Evolutionary conservation across 2,888 invertebrate genomes (phyloP).

Genomic region (Caenorhabditis angaria): DNA sequence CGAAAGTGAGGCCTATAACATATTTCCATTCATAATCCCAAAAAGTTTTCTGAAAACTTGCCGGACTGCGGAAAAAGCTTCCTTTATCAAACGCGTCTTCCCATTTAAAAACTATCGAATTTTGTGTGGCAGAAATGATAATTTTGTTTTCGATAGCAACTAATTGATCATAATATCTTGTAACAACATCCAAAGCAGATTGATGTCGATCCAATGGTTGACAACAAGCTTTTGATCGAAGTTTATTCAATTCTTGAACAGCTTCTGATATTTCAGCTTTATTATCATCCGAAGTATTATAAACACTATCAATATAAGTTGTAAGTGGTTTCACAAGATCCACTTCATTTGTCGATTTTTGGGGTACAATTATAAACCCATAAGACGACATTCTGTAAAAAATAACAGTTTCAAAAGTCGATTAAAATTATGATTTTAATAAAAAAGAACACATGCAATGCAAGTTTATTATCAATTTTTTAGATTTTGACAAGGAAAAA

Average conservation of each 20-base stretch:
- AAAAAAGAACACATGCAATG: too few species aligned
- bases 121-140: conserved; percentile 86
- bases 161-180: conserved; percentile 97
- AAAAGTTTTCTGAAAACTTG: conserved; percentile 5
- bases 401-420: background rate
- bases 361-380: conserved; percentile 82
- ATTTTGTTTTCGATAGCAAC: conserved; percentile 90
- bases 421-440: background rate
- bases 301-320: conserved; percentile 89
- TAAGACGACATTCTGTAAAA: conserved; percentile 32
- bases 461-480: too few species aligned
- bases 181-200: conserved; percentile 89
- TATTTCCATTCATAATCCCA: background rate
- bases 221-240: conserved; percentile 88
- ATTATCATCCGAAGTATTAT: conserved; percentile 78
- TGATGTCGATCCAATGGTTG: conserved; percentile 92
- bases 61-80: conserved; percentile 84
- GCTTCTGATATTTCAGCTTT: conserved; percentile 61
- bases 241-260: conserved; percentile 80
- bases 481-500: background rate
- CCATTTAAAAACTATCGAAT: conserved; percentile 94
- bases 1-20: conserved; percentile 53
- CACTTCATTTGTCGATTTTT: conserved; percentile 93
- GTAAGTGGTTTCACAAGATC: conserved; percentile 91
- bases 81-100: conserved; percentile 98